Conservation (phyloP, 2,888 invertebrate genomes). For the Hypsopygia costalis region DNA sequence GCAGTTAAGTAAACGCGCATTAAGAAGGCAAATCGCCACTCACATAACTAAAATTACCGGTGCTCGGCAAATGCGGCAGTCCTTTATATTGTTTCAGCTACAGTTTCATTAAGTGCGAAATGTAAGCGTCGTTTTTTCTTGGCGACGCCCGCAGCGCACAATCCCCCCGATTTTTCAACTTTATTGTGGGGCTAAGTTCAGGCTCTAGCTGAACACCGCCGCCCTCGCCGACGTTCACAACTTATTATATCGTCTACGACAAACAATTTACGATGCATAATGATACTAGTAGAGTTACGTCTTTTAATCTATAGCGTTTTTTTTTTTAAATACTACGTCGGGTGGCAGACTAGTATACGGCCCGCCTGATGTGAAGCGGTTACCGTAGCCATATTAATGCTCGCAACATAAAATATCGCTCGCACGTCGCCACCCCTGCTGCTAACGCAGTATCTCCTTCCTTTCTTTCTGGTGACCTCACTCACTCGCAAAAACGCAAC, state of each 20-base stretch:
- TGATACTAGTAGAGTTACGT: neutral
- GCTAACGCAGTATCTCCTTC: no score
- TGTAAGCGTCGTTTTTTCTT: constrained; percentile 67
- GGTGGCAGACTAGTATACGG: no score
- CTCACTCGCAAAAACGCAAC: no score
- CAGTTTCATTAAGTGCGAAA: constrained; percentile 79
- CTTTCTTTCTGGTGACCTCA: no score
- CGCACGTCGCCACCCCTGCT: no score
- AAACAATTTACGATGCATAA: neutral
- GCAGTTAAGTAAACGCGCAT: constrained; percentile 23
- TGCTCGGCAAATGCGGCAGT: constrained; percentile 60
- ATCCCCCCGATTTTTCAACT: constrained; percentile 73
- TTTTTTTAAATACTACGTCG: no score
- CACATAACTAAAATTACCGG: constrained; percentile 61
- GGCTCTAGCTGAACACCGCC: constrained; percentile 30
- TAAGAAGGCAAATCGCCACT: constrained; percentile 48
- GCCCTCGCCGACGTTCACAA: constrained; percentile 40
- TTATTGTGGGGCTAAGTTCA: constrained; percentile 66
- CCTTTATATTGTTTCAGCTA: constrained; percentile 72
- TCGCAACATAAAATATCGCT: no score
- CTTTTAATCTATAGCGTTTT: no score
- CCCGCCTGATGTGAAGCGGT: no score
- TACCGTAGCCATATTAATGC: no score
- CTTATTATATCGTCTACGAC: neutral
- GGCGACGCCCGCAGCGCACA: constrained; percentile 59